Evolutionary conservation across 1,140 invertebrate species (phyloP).

Genomic region (Euura saliciscinereae): DNA sequence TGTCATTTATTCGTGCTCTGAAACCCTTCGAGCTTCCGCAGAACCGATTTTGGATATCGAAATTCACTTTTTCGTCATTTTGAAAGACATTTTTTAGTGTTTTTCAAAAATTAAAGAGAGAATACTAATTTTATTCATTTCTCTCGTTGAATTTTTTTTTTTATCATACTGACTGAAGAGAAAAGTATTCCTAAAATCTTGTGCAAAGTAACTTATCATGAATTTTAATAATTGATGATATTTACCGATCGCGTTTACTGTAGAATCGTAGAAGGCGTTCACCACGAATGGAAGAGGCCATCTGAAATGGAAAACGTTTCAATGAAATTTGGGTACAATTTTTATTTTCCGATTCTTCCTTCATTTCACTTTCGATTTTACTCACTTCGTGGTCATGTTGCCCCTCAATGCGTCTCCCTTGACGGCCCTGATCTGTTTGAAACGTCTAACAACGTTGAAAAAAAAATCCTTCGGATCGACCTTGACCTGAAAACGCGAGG

Average conservation of each 20-base stretch:
- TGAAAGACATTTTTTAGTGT: too few relatives aligned
- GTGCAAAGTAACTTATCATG: too few relatives aligned
- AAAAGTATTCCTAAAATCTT: too few relatives aligned
- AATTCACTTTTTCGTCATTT: too few relatives aligned
- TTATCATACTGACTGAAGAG: too few relatives aligned
- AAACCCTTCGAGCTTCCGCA: too few relatives aligned
- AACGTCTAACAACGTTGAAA: constrained; percentile 59
- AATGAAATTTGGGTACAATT: constrained; percentile 10
- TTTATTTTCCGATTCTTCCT: constrained; percentile 15
- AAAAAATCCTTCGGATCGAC: constrained; percentile 66
- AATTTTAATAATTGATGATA: too few relatives aligned
- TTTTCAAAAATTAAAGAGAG: too few relatives aligned
- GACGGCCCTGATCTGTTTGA: constrained; percentile 49
- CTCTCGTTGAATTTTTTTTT: too few relatives aligned
- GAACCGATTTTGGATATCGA: too few relatives aligned
- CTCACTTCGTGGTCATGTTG: constrained; percentile 43
- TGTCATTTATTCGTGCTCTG: too few relatives aligned
- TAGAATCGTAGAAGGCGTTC: constrained; percentile 67
- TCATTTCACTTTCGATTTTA: constrained; percentile 27
- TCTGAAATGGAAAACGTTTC: constrained; percentile 30
- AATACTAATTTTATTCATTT: too few relatives aligned
- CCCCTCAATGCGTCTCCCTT: constrained; percentile 37
- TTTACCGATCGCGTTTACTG: constrained; percentile 68
- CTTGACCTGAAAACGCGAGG: constrained; percentile 46
- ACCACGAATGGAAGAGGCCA: constrained; percentile 61